Evolutionary conservation across 2,113 vertebrate species (phyloP), one percentile per base, ranked within the genome.

Genomic region (Condylura cristata): DNA sequence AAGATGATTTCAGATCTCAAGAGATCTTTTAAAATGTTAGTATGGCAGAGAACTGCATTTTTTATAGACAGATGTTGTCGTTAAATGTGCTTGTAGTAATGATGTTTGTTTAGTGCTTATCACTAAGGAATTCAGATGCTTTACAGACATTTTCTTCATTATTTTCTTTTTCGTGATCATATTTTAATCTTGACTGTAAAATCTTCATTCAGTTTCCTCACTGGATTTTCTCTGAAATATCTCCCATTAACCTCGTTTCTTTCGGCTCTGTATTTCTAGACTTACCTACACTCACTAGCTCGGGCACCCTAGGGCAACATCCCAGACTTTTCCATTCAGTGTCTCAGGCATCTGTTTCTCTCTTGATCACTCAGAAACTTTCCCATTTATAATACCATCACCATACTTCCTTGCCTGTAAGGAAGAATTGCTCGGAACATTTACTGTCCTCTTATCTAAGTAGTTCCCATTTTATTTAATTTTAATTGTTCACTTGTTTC

Each of bases 11-110:
- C 28, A 51, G 30, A 17, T 89, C 96, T 91, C 84, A 20, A 41
- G 89, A 96, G 93, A 95, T 74, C 86, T 96, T 96, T 94, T 91
- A 11, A 51, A 82, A 37, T 83, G 44, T 94, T 94, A 94, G 76
- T 89, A 96, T 80, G 0, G 0, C 48, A 72, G 63, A 96, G 32
- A 58, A 96, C 63, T 86, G 86, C n/a, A 85, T 95, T 51, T 92
- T 93, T 94, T 81, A 91, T 61, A 92, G 95, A 91, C 95, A 95
- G 91, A 89, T 96, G 86, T 81, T 94, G 60, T 86, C 92, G 63
- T 90, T 95, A 89, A 96, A 91, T 68, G 78, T 85, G 48, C 58
- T 81, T 30, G 53, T 72, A 84, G 84, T 89, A 84, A 93, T 83
- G 58, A 80, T 93, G 83, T 96, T 95, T 96, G 91, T 61, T 96